Percentiles rank a stretch among this genome's conserved stretches.
These are phyloP conservation scores for Bombus impatiens DNA, from an alignment of 1,140 invertebrate genomes.

Conservation along the genomic window DNA sequence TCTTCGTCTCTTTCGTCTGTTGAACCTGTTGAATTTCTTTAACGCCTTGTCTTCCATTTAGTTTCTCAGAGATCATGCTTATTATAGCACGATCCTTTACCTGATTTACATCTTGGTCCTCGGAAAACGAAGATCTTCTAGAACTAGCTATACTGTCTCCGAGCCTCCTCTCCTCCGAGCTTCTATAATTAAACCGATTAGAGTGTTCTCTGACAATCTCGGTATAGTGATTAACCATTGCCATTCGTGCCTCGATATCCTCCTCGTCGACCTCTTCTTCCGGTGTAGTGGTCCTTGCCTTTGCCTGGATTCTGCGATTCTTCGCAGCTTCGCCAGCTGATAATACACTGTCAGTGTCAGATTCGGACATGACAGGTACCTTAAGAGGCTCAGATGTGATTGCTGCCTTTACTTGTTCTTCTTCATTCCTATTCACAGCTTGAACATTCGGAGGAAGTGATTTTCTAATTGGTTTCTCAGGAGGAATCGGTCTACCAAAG, in stretches of 20 bases:
- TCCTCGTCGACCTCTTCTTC: conserved; percentile 84
- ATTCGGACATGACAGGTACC: conserved; percentile 68
- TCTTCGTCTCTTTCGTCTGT: neutral
- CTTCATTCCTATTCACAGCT: neutral
- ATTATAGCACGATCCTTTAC: neutral
- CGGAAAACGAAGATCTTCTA: conserved; percentile 55
- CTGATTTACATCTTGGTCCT: conserved; percentile 36
- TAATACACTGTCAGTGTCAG: conserved; percentile 73
- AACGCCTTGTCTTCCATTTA: neutral
- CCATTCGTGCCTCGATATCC: conserved; percentile 83
- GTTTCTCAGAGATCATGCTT: neutral
- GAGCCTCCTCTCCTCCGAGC: conserved; percentile 33
- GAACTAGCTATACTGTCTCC: conserved; percentile 31
- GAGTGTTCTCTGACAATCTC: conserved; percentile 88
- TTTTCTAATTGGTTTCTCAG: conserved; percentile 73
- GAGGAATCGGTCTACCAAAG: conserved; percentile 72
- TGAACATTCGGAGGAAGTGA: neutral
- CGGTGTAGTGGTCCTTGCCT: conserved; percentile 76
- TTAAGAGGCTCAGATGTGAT: conserved; percentile 41
- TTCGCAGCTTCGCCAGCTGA: conserved; percentile 79
- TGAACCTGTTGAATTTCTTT: neutral
- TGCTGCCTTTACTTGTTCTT: conserved; percentile 6
- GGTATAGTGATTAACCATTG: conserved; percentile 90
- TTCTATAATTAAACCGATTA: conserved; percentile 10
- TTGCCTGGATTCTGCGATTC: conserved; percentile 76